Percentiles rank a stretch among this genome's conserved stretches.
Evolutionary conservation across 1,140 invertebrate genomes (phyloP).

Genomic region (Sesamia nonagrioides): DNA sequence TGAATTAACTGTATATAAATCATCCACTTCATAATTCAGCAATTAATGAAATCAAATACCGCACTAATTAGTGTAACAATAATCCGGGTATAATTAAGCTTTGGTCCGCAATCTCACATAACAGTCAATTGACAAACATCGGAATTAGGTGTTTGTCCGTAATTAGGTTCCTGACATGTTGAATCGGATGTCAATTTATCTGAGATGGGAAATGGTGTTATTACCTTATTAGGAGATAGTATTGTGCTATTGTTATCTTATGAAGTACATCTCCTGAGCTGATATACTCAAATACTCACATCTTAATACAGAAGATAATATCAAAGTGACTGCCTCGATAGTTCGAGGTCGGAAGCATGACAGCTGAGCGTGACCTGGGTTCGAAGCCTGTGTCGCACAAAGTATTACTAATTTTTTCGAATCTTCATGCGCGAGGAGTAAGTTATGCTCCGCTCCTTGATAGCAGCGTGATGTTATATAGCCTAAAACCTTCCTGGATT

Average conservation of each 20-base stretch:
- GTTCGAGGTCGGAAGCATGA: too few relatives aligned
- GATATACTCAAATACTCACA: too few relatives aligned
- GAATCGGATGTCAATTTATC: constrained; percentile 48
- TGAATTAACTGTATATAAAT: neutral
- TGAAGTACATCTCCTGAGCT: neutral
- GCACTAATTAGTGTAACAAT: constrained; percentile 43
- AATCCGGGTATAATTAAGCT: constrained; percentile 56
- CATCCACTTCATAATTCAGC: neutral
- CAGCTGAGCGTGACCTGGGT: too few relatives aligned
- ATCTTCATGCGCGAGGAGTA: too few relatives aligned
- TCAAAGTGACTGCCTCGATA: too few relatives aligned
- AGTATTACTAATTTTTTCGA: too few relatives aligned
- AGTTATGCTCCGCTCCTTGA: too few relatives aligned
- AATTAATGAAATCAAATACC: constrained; percentile 42
- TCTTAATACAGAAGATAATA: too few relatives aligned
- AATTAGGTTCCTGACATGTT: constrained; percentile 49
- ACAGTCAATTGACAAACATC: constrained; percentile 46
- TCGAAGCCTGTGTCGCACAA: too few relatives aligned
- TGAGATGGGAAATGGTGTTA: constrained; percentile 22
- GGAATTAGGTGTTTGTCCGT: constrained; percentile 41
- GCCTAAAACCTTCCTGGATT: too few relatives aligned
- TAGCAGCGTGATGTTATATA: too few relatives aligned
- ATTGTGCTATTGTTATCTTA: constrained; percentile 11
- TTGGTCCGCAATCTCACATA: constrained; percentile 7
- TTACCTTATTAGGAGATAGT: constrained; percentile 33